Evolutionary conservation across 2,888 invertebrate species (phyloP).

Genomic region (Papilio gigon): DNA sequence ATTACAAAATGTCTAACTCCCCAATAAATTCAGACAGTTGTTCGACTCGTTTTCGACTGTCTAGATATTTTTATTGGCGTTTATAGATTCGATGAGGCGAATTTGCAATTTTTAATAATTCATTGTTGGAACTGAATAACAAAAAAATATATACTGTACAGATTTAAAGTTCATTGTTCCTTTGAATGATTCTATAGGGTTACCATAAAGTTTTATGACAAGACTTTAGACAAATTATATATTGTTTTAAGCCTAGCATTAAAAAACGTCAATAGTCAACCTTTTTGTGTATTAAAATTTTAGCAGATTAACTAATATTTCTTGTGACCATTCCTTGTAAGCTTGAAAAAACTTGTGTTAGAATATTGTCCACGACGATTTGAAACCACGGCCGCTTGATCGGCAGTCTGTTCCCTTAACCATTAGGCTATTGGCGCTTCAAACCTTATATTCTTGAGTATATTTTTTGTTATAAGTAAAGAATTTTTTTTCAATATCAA

Average conservation of each 20-base stretch:
- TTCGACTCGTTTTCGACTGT: constrained; percentile 37
- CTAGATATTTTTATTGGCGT: constrained; percentile 38
- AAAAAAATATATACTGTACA: not conserved
- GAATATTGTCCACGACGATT: too few relatives aligned
- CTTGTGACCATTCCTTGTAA: too few relatives aligned
- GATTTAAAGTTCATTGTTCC: constrained; percentile 3
- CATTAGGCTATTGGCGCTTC: too few relatives aligned
- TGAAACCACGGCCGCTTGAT: too few relatives aligned
- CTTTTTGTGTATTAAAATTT: too few relatives aligned
- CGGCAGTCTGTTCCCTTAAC: too few relatives aligned
- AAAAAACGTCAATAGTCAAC: too few relatives aligned
- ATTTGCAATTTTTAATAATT: constrained; percentile 35
- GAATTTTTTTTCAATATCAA: not conserved
- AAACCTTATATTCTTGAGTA: too few relatives aligned
- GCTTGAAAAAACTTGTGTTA: too few relatives aligned
- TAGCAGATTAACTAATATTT: too few relatives aligned
- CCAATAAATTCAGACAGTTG: constrained; percentile 30
- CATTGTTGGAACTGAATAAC: not conserved
- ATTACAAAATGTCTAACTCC: not conserved
- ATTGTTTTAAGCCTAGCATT: not conserved
- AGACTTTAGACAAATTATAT: not conserved
- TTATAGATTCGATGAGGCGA: constrained; percentile 36
- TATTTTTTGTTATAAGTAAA: not conserved
- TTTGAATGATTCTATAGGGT: not conserved
- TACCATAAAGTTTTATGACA: not conserved